Evolutionary conservation across 2,888 invertebrate species (phyloP).

Genomic region (Macropis europaea): DNA sequence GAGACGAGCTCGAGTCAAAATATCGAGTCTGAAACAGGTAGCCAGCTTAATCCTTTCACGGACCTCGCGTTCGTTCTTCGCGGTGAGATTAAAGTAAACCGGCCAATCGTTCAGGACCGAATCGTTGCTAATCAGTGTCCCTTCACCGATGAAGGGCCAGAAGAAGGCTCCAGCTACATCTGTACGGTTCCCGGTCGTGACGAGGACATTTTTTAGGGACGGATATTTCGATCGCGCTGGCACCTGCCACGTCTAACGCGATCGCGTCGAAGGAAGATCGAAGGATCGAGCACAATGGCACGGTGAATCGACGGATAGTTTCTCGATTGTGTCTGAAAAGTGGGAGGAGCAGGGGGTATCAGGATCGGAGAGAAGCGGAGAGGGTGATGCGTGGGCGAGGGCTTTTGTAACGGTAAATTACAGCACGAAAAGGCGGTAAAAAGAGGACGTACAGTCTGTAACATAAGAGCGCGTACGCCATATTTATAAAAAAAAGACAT

Average conservation of each 20-base stretch:
- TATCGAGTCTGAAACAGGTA: slow-evolving; percentile 37
- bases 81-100: slow-evolving; percentile 28
- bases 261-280: slow-evolving; percentile 20
- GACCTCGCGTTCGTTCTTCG: slow-evolving; percentile 20
- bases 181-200: slow-evolving; percentile 39
- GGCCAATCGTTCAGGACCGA: slow-evolving; percentile 25
- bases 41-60: slow-evolving; percentile 16
- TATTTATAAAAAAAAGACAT: too few relatives aligned
- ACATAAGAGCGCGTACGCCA: too few relatives aligned
- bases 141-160: slow-evolving; percentile 8
- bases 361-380: not conserved
- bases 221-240: slow-evolving; percentile 34
- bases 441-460: slow-evolving; percentile 58
- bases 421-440: slow-evolving; percentile 64
- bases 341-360: slow-evolving; percentile 9
- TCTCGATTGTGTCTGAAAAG: slow-evolving; percentile 46
- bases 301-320: slow-evolving; percentile 64
- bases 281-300: slow-evolving; percentile 46
- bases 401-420: slow-evolving; percentile 64
- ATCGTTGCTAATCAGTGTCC: slow-evolving; percentile 50
- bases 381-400: slow-evolving; percentile 55
- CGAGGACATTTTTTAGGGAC: slow-evolving; percentile 37
- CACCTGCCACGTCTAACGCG: slow-evolving; percentile 51
- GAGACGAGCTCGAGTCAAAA: slow-evolving; percentile 39
- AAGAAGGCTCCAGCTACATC: too few relatives aligned